Percentiles rank a stretch among this genome's conserved stretches.
Conservation (phyloP, 2,888 invertebrate genomes). For the Agonopterix arenella region DNA sequence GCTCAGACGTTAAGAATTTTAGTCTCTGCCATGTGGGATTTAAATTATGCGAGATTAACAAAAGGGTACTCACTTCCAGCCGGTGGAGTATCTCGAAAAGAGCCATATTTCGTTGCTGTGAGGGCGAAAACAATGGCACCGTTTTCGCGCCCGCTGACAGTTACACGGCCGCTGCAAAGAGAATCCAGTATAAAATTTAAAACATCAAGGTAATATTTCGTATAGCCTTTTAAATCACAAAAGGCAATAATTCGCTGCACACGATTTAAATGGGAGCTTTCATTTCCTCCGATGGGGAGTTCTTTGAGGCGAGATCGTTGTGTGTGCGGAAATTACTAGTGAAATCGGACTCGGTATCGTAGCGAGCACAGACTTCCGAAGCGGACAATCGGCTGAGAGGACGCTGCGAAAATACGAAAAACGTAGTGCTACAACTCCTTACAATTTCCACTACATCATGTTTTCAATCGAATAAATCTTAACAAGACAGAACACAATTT, state of each 20-base stretch:
- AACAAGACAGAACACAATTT: too few species aligned
- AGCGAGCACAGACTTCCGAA: constrained; percentile 32
- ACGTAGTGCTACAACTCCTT: constrained; percentile 3
- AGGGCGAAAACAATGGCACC: constrained; percentile 94
- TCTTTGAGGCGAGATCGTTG: constrained; percentile 41
- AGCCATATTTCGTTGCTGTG: constrained; percentile 97
- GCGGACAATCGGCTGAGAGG: constrained; percentile 28
- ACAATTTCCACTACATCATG: too few species aligned
- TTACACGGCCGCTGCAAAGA: constrained; percentile 91
- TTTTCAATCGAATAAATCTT: too few species aligned
- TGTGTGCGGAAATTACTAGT: constrained; percentile 57
- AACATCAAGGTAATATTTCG: constrained; percentile 7
- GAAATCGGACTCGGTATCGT: constrained; percentile 42
- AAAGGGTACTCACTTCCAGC: constrained; percentile 86
- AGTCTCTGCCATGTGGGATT: constrained; percentile 22
- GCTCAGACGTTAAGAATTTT: constrained; percentile 14
- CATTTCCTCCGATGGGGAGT: constrained; percentile 43
- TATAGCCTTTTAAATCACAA: constrained; percentile 19
- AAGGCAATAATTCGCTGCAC: constrained; percentile 36
- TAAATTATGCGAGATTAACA: constrained; percentile 27
- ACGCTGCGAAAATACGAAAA: constrained; percentile 13
- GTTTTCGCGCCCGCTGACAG: constrained; percentile 91
- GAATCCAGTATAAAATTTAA: constrained; percentile 26
- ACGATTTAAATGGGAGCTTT: constrained; percentile 54
- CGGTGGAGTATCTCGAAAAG: constrained; percentile 97